Percentiles rank a stretch among this genome's conserved stretches.
Evolutionary conservation across 2,888 invertebrate species (phyloP).

Genomic region (Vanessa cardui): DNA sequence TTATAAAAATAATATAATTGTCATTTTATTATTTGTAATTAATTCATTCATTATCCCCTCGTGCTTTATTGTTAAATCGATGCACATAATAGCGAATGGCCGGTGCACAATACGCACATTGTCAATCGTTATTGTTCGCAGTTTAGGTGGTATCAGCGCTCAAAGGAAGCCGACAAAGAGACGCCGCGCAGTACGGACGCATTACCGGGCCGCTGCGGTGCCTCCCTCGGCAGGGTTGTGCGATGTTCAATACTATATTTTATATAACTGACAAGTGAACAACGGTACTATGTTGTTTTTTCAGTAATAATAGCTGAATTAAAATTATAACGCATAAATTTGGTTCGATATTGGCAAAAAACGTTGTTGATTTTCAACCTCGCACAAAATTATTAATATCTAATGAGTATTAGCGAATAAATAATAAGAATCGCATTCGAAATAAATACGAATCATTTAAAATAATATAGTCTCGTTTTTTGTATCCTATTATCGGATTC

Average conservation of each 20-base stretch:
- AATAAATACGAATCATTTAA: no score
- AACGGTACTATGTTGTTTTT: background rate
- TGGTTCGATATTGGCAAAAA: no score
- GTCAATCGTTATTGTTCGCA: conserved; percentile 52
- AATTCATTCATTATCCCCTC: conserved; percentile 11
- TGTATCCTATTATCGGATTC: no score
- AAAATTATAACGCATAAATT: no score
- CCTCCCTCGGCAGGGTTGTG: conserved; percentile 63
- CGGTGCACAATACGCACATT: conserved; percentile 43
- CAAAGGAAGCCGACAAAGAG: conserved; percentile 81
- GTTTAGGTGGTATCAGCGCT: conserved; percentile 50
- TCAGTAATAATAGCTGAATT: background rate
- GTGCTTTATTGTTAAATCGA: conserved; percentile 22
- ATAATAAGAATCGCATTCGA: no score
- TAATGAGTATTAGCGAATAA: no score
- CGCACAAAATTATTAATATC: no score
- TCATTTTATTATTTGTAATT: conserved; percentile 12
- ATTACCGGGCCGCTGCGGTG: conserved; percentile 78
- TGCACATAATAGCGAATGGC: conserved; percentile 32
- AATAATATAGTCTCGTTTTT: no score
- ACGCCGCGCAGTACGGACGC: conserved; percentile 72
- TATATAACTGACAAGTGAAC: background rate
- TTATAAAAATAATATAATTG: no score
- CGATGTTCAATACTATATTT: conserved; percentile 4
- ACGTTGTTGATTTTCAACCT: no score